phyloP scores from a whole-genome alignment of 2,888 invertebrate species.

The Ditula angustiorana region DNA sequence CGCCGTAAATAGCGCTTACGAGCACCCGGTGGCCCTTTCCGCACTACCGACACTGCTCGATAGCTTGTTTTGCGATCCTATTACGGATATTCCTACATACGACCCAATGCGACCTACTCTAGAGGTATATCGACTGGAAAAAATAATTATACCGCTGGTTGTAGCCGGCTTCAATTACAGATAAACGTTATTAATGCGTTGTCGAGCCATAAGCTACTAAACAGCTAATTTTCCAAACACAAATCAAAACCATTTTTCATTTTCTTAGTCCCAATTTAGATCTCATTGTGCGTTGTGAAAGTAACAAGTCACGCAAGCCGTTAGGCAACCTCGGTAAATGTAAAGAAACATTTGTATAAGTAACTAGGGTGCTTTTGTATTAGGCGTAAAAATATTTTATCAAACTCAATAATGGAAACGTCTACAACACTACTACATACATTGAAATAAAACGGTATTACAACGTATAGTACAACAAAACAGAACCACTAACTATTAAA shows the following conservation, averaged over 20 bases:
- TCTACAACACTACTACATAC: too few species aligned
- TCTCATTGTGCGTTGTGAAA: slow-evolving; percentile 30
- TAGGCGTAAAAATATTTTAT: slow-evolving; percentile 7
- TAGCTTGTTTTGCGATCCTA: slow-evolving; percentile 45
- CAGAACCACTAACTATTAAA: too few species aligned
- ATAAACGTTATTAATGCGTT: not conserved
- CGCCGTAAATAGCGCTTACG: slow-evolving; percentile 73
- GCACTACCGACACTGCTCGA: slow-evolving; percentile 47
- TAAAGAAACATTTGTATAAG: slow-evolving; percentile 20
- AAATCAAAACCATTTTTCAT: slow-evolving; percentile 19
- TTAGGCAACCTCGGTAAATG: slow-evolving; percentile 25
- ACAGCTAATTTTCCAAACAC: slow-evolving; percentile 5
- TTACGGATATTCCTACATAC: slow-evolving; percentile 32
- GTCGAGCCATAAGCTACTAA: not conserved
- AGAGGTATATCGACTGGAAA: slow-evolving; percentile 19
- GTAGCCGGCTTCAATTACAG: not conserved
- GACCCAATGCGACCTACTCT: slow-evolving; percentile 10
- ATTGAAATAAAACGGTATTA: too few species aligned
- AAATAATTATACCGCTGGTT: slow-evolving; percentile 4
- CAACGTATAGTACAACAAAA: too few species aligned
- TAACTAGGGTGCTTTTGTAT: slow-evolving; percentile 19
- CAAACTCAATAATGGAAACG: too few species aligned
- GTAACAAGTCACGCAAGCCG: slow-evolving; percentile 38
- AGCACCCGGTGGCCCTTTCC: slow-evolving; percentile 59
- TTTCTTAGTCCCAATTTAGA: slow-evolving; percentile 24